Percentiles rank a stretch among this genome's conserved stretches.
Evolutionary conservation across 2,113 vertebrate genomes (phyloP).

Genomic region (Lophochroa leadbeateri): DNA sequence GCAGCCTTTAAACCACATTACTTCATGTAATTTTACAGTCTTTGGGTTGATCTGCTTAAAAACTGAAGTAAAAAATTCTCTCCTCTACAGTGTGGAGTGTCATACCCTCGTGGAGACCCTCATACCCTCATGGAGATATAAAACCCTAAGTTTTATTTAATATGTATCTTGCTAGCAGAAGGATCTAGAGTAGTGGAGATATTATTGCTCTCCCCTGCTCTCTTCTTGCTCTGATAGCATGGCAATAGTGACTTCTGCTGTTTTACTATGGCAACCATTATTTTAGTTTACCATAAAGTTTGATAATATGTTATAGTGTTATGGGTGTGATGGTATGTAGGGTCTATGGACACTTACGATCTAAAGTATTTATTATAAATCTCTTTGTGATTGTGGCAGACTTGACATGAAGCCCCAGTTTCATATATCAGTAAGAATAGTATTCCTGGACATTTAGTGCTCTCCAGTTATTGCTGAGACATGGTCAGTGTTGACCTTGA

Average conservation of each 20-base stretch:
- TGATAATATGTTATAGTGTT: not conserved
- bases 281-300: not conserved
- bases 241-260: not conserved
- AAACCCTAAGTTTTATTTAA: not conserved
- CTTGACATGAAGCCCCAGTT: not conserved
- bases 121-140: not conserved
- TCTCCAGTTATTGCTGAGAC: not conserved
- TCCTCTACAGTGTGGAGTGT: not conserved
- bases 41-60: not conserved
- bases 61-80: not conserved
- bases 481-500: not conserved
- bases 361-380: not conserved
- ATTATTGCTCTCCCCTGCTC: not conserved
- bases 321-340: not conserved
- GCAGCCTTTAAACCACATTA: not conserved
- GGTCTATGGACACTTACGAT: not conserved
- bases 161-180: not conserved
- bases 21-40: not conserved
- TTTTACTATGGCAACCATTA: not conserved
- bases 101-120: too few species aligned
- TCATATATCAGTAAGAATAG: not conserved
- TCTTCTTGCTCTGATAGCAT: not conserved
- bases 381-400: not conserved
- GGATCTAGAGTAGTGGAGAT: not conserved
- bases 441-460: not conserved